A percentile compares a stretch with the other conserved stretches of the same genome.
These are phyloP conservation scores for Thalpophila matura DNA, from an alignment of 2,888 invertebrate species.

Conservation along the genomic window DNA sequence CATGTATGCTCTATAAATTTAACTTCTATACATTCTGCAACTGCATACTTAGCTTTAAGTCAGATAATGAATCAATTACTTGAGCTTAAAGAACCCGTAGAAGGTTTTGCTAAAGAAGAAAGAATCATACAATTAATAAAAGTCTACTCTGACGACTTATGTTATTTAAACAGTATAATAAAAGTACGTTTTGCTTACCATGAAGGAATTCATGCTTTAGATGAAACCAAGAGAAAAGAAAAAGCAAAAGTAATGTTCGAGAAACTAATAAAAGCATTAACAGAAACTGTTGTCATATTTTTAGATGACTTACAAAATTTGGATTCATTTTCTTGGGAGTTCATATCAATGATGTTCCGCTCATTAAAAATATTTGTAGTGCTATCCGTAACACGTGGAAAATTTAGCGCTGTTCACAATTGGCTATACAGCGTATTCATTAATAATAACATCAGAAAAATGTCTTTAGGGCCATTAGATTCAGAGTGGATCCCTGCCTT, in stretches of 20 bases:
- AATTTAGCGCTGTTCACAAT: slow-evolving; percentile 77
- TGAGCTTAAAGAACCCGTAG: slow-evolving; percentile 77
- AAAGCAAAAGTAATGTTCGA: slow-evolving; percentile 82
- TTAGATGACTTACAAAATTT: slow-evolving; percentile 89
- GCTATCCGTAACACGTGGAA: slow-evolving; percentile 80
- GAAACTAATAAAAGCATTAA: slow-evolving; percentile 77
- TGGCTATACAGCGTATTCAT: slow-evolving; percentile 86
- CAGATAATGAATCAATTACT: slow-evolving; percentile 85
- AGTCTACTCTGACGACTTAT: slow-evolving; percentile 83
- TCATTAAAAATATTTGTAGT: slow-evolving; percentile 79
- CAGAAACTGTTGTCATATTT: slow-evolving; percentile 78
- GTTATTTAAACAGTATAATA: slow-evolving; percentile 89
- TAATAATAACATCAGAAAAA: slow-evolving; percentile 81
- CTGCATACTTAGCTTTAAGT: slow-evolving; percentile 81
- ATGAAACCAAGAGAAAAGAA: slow-evolving; percentile 77
- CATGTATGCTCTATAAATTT: slow-evolving; percentile 74
- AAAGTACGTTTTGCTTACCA: slow-evolving; percentile 89
- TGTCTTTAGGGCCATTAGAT: slow-evolving; percentile 82
- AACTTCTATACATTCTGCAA: slow-evolving; percentile 85
- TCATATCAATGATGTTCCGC: slow-evolving; percentile 77
- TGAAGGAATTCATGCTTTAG: slow-evolving; percentile 77
- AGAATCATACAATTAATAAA: slow-evolving; percentile 77
- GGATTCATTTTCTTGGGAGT: slow-evolving; percentile 86
- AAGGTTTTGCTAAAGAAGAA: slow-evolving; percentile 84
- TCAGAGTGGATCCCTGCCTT: slow-evolving; percentile 83